phyloP scores from a whole-genome alignment of 2,888 invertebrate genomes.

The Drosophila rellima region DNA sequence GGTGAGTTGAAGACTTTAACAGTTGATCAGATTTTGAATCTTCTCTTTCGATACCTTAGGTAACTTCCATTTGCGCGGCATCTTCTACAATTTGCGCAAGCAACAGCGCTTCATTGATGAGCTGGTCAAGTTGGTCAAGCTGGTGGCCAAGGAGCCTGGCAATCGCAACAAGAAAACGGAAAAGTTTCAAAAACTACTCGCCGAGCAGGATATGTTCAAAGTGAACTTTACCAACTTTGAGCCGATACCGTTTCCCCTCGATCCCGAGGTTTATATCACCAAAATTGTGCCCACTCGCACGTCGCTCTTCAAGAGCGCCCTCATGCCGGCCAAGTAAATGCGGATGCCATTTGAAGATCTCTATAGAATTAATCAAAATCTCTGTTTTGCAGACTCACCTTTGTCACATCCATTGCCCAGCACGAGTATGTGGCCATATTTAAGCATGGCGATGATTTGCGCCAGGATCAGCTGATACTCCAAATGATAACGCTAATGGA shows the following conservation, averaged over 20 bases:
- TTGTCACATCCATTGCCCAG: conserved; percentile 90
- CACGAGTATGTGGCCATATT: conserved; percentile 97
- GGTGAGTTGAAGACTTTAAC: conserved; percentile 84
- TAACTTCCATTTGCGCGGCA: conserved; percentile 90
- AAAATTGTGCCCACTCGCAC: conserved; percentile 96
- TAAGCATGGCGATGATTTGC: conserved; percentile 98
- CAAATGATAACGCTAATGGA: conserved; percentile 99
- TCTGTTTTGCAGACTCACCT: conserved; percentile 89
- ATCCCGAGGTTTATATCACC: conserved; percentile 95
- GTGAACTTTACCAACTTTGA: conserved; percentile 96
- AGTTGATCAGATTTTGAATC: rapidly evolving
- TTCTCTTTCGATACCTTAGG: conserved; percentile 83
- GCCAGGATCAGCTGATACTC: conserved; percentile 98
- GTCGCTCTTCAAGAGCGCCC: conserved; percentile 96
- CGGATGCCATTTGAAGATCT: conserved; percentile 7
- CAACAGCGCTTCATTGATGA: conserved; percentile 97
- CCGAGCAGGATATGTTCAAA: conserved; percentile 92
- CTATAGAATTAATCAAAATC: not conserved
- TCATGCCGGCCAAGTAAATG: conserved; percentile 95
- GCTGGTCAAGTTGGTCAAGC: conserved; percentile 94
- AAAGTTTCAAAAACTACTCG: conserved; percentile 92
- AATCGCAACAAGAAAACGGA: conserved; percentile 97
- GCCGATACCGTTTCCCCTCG: conserved; percentile 96
- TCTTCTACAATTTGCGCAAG: conserved; percentile 91
- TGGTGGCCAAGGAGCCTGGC: conserved; percentile 95